phyloP scores from a whole-genome alignment of 2,113 vertebrate genomes.

The Zosterops lateralis region DNA sequence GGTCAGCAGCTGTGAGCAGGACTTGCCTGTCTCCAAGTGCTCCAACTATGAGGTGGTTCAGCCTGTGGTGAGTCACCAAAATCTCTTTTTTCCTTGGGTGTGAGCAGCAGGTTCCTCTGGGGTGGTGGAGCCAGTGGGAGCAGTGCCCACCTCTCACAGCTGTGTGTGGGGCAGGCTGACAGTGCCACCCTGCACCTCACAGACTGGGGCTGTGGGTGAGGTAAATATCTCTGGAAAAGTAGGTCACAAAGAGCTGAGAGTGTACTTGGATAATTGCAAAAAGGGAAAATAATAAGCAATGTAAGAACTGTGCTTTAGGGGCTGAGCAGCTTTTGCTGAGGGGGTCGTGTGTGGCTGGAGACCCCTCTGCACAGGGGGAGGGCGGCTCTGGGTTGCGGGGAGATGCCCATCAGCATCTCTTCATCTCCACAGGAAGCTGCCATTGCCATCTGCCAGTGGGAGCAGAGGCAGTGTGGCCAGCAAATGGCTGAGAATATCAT shows the following conservation, averaged over 20 bases:
- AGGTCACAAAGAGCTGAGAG: neutral
- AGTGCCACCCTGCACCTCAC: neutral
- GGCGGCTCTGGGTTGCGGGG: neutral
- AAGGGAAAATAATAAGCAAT: neutral
- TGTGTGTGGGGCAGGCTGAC: neutral
- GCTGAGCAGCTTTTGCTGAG: neutral
- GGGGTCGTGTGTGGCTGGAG: neutral
- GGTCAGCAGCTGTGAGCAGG: slow-evolving; percentile 46
- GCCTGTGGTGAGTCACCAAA: slow-evolving; percentile 57
- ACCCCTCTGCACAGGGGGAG: neutral
- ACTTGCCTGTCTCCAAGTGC: neutral
- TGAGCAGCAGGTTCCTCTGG: rapidly evolving
- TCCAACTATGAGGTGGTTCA: neutral
- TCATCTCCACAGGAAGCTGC: neutral
- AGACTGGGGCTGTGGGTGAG: neutral
- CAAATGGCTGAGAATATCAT: neutral
- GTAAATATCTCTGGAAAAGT: neutral
- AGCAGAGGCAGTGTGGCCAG: slow-evolving; percentile 30
- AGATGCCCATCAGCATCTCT: slow-evolving; percentile 27
- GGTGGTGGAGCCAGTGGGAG: neutral
- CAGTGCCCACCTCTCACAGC: neutral
- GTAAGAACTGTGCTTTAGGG: neutral
- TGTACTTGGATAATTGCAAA: neutral
- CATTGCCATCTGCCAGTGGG: slow-evolving; percentile 35
- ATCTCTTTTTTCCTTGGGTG: neutral